Evolutionary conservation across 2,113 vertebrate species (phyloP).

Genomic region (Nyctereutes procyonoides): DNA sequence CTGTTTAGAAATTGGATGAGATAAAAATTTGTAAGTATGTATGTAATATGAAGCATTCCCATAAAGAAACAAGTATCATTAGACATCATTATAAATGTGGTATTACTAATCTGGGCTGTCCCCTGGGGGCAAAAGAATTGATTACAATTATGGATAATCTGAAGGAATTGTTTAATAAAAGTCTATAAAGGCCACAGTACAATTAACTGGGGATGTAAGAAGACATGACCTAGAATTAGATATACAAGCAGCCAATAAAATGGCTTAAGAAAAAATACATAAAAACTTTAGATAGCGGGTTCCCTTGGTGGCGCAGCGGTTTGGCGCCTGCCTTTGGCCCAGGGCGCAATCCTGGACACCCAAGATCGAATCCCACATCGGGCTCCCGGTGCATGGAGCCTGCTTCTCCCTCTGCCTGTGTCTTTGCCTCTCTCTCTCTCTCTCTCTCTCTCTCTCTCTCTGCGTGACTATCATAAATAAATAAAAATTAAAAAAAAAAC

Average conservation of each 20-base stretch:
- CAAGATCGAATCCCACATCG: too few relatives aligned
- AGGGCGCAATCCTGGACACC: too few relatives aligned
- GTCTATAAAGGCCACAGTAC: neutral
- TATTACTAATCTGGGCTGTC: neutral
- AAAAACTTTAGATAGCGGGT: neutral
- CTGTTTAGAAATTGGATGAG: neutral
- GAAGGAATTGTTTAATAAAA: constrained; percentile 12
- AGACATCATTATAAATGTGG: neutral
- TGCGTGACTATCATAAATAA: too few relatives aligned
- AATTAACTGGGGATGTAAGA: neutral
- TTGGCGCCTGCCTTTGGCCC: too few relatives aligned
- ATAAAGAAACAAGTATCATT: neutral
- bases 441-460: too few relatives aligned
- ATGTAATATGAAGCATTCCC: neutral
- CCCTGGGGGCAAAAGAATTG: neutral
- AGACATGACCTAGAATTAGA: constrained; percentile 8
- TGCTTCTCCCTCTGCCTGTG: too few relatives aligned
- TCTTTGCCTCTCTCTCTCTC: too few relatives aligned
- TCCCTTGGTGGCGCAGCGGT: too few relatives aligned
- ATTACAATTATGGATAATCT: constrained; percentile 35
- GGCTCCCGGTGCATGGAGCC: too few relatives aligned
- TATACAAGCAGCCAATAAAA: neutral
- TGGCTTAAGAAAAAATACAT: constrained; percentile 1
- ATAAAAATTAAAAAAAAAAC: too few relatives aligned
- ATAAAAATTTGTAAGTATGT: neutral